Conservation (phyloP, 1,140 invertebrate genomes). For the Aphaenogaster ashmeadi region DNA sequence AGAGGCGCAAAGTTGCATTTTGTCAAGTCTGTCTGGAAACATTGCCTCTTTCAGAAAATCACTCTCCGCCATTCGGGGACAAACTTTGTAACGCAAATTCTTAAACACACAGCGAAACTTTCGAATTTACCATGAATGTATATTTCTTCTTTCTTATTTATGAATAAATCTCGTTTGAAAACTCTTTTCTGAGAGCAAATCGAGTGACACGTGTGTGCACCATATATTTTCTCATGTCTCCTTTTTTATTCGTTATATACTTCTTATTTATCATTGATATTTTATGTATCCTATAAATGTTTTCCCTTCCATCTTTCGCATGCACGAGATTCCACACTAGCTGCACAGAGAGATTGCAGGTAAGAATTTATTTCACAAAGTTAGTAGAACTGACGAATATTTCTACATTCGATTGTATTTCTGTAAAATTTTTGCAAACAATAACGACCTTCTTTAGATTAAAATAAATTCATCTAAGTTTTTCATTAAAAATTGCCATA, state of each 20-base stretch:
- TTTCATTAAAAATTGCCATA: not conserved
- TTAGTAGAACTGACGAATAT: not conserved
- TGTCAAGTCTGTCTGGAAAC: not conserved
- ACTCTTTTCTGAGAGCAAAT: constrained; percentile 24
- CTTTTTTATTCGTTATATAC: not conserved
- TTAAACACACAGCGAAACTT: constrained; percentile 7
- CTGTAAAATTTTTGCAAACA: not conserved
- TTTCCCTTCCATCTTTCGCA: constrained; percentile 30
- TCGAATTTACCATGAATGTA: constrained; percentile 47
- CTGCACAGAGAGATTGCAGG: not conserved
- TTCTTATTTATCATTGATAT: not conserved
- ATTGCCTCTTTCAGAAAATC: not conserved
- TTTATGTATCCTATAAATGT: not conserved
- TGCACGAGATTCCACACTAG: constrained; percentile 18
- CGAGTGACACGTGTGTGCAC: not conserved
- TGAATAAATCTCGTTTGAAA: constrained; percentile 68
- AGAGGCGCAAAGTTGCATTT: not conserved
- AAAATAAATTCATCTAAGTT: not conserved
- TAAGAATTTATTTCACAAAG: constrained; percentile 43
- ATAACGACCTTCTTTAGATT: not conserved
- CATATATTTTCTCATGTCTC: not conserved
- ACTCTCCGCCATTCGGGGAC: not conserved
- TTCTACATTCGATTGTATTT: not conserved
- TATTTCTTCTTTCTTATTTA: constrained; percentile 56
- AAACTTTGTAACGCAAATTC: constrained; percentile 1